Conservation (phyloP, 2,888 invertebrate species). For the Mimas tiliae region DNA sequence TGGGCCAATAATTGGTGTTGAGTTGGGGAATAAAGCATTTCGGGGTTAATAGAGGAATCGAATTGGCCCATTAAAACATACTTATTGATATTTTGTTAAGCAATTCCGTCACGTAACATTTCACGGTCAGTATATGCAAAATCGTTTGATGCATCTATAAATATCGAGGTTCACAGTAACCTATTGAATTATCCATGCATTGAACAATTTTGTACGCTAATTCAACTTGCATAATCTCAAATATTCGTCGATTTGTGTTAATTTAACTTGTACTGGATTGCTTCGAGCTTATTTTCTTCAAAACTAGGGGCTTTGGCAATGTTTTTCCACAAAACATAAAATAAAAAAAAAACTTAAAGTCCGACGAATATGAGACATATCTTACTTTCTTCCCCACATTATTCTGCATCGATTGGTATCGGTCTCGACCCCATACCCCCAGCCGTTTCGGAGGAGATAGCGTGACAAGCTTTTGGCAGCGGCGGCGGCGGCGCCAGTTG, state of each 20-base stretch:
- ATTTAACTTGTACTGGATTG: neutral
- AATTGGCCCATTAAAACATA: neutral
- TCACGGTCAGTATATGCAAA: conserved; percentile 20
- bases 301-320: neutral
- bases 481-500: too few species aligned
- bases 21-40: too few species aligned
- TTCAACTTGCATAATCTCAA: neutral
- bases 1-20: too few species aligned
- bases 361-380: too few species aligned
- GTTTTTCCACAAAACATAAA: too few species aligned
- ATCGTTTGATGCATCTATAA: conserved; percentile 22
- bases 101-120: conserved; percentile 20
- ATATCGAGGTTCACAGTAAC: conserved; percentile 13
- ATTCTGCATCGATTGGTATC: too few species aligned
- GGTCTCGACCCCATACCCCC: too few species aligned
- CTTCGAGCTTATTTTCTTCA: neutral
- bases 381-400: too few species aligned
- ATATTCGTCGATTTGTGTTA: conserved; percentile 6
- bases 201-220: conserved; percentile 22
- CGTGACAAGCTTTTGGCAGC: too few species aligned
- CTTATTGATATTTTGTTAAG: conserved; percentile 2
- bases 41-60: neutral
- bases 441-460: too few species aligned
- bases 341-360: too few species aligned
- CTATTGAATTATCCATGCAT: conserved; percentile 25